Percentiles rank a stretch among this genome's conserved stretches.
These are phyloP conservation scores for Pelmatolapia mariae DNA, from an alignment of 2,113 vertebrate genomes.

Conservation along the genomic window DNA sequence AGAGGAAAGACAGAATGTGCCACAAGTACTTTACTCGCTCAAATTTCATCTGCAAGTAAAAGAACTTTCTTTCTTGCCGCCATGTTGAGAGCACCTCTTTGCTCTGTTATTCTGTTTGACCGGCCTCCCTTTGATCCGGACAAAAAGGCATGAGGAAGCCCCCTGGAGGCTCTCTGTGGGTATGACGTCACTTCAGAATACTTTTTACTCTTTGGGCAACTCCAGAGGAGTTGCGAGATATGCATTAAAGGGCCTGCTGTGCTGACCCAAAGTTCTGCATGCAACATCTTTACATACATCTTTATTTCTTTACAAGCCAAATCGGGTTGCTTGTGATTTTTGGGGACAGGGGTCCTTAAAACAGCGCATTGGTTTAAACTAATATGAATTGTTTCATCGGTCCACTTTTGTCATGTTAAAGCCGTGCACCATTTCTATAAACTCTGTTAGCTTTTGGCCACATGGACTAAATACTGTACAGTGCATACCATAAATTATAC, in stretches of 20 bases:
- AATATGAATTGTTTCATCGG: slow-evolving; percentile 28
- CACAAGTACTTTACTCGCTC: slow-evolving; percentile 18
- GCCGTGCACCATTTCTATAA: slow-evolving; percentile 44
- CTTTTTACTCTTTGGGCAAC: slow-evolving; percentile 37
- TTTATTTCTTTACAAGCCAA: background rate
- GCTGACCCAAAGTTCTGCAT: slow-evolving; percentile 41
- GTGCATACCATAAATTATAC: background rate
- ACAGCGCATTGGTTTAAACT: slow-evolving; percentile 19
- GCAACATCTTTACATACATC: slow-evolving; percentile 16
- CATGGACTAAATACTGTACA: slow-evolving; percentile 23
- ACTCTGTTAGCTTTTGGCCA: slow-evolving; percentile 27
- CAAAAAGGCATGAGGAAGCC: slow-evolving; percentile 46
- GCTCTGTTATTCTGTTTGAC: slow-evolving; percentile 67
- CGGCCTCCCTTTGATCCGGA: slow-evolving; percentile 52
- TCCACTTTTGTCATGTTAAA: slow-evolving; percentile 48
- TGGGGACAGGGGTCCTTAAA: background rate
- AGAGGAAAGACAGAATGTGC: slow-evolving; percentile 37
- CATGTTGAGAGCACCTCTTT: slow-evolving; percentile 16
- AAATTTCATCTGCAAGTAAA: slow-evolving; percentile 12
- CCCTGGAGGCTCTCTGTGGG: slow-evolving; percentile 56
- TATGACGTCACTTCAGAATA: slow-evolving; percentile 52
- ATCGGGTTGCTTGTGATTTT: slow-evolving; percentile 4
- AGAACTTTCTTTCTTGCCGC: slow-evolving; percentile 46
- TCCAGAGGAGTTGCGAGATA: slow-evolving; percentile 24
- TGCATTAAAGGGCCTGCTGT: slow-evolving; percentile 33